These are phyloP conservation scores for Eurystomus gularis DNA, from an alignment of 2,113 vertebrate genomes.

Conservation along the genomic window DNA sequence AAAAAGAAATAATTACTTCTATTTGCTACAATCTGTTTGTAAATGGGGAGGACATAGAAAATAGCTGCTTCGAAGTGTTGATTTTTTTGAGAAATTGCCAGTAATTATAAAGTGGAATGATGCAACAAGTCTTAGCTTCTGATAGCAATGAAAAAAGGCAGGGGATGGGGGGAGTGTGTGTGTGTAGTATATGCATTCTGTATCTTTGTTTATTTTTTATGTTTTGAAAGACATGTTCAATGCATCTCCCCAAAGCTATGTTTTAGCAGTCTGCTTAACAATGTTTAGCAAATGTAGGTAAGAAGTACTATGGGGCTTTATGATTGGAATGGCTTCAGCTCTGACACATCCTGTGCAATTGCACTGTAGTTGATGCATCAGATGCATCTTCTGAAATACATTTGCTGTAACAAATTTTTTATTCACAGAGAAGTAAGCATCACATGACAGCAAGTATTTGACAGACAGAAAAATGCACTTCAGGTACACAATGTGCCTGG, in stretches of 20 bases:
- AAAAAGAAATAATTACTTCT: not conserved
- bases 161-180: not conserved
- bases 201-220: not conserved
- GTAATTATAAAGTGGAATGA: slow-evolving; percentile 20
- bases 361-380: not conserved
- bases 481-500: not conserved
- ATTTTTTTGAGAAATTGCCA: slow-evolving; percentile 7
- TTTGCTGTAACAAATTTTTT: slow-evolving; percentile 1
- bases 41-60: not conserved
- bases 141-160: not conserved
- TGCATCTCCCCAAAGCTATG: not conserved
- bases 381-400: not conserved
- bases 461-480: not conserved
- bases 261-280: slow-evolving; percentile 30
- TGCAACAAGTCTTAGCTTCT: not conserved
- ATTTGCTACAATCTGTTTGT: not conserved
- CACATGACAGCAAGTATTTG: not conserved
- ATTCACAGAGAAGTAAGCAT: slow-evolving; percentile 20
- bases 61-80: not conserved
- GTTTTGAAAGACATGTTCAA: not conserved
- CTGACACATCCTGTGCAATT: not conserved
- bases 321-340: not conserved
- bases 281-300: slow-evolving; percentile 12
- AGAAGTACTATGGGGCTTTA: not conserved
- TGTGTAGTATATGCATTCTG: not conserved